Evolutionary conservation across 2,888 invertebrate species (phyloP).

Genomic region (Brachylomia viminalis): DNA sequence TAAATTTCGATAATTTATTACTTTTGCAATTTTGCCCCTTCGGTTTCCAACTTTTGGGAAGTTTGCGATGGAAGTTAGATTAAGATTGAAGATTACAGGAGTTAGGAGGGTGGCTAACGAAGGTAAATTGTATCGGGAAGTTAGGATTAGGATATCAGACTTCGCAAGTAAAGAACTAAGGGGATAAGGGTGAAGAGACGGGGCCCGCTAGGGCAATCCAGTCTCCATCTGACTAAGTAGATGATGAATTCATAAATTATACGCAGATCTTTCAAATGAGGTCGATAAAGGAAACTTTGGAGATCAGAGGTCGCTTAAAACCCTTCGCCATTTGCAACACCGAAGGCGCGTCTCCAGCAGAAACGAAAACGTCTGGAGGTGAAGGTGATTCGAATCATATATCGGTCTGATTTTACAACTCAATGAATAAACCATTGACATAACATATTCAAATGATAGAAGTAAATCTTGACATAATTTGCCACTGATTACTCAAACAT

Average conservation of each 20-base stretch:
- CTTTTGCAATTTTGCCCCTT: constrained; percentile 14
- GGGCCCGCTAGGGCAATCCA: background rate
- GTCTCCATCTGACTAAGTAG: background rate
- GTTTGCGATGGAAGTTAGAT: constrained; percentile 29
- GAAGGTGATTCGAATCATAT: background rate
- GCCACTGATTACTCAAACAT: constrained; percentile 34
- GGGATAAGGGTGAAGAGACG: background rate
- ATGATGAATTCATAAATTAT: background rate
- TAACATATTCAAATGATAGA: constrained; percentile 14
- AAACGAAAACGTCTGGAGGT: background rate
- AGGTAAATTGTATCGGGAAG: constrained; percentile 34
- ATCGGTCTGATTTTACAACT: background rate
- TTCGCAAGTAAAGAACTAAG: background rate
- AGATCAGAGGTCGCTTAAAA: background rate
- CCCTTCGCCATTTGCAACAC: background rate
- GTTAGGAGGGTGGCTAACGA: constrained; percentile 33
- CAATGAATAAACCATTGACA: background rate
- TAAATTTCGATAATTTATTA: constrained; percentile 39
- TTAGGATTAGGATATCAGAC: background rate
- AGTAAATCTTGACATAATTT: constrained; percentile 29
- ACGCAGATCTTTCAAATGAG: background rate
- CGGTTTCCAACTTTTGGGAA: constrained; percentile 25
- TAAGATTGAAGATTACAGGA: constrained; percentile 34
- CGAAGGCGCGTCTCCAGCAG: background rate
- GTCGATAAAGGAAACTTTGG: no score